A percentile compares a stretch with the other conserved stretches of the same genome.
Evolutionary conservation across 2,888 invertebrate genomes (phyloP).

Genomic region (Cosmia trapezina): DNA sequence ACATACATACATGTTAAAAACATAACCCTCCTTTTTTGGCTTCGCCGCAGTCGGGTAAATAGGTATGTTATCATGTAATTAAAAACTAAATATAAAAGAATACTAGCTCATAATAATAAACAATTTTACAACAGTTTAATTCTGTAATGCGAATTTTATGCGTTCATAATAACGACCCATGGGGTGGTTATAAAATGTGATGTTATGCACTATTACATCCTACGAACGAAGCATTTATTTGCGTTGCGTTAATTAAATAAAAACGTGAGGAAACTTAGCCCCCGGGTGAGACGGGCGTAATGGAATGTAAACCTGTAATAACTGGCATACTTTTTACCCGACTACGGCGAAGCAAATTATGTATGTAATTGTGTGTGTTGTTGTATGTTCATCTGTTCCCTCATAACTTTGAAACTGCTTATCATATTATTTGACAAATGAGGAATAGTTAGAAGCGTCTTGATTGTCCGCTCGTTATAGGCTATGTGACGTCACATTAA

Average conservation of each 20-base stretch:
- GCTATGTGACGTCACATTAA: too few relatives aligned
- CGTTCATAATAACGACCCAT: slow-evolving; percentile 25
- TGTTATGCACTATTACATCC: slow-evolving; percentile 7
- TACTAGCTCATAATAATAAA: neutral
- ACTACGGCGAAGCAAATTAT: too few relatives aligned
- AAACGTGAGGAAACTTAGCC: neutral
- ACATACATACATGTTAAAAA: too few relatives aligned
- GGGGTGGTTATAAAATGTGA: slow-evolving; percentile 9
- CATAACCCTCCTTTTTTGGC: too few relatives aligned
- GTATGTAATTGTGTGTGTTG: too few relatives aligned
- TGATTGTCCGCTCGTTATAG: too few relatives aligned
- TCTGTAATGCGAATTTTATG: slow-evolving; percentile 19
- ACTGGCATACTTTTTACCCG: neutral
- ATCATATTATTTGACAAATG: too few relatives aligned
- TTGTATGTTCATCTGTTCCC: too few relatives aligned
- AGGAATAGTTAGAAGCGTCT: too few relatives aligned
- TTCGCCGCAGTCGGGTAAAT: too few relatives aligned
- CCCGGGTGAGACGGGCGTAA: neutral
- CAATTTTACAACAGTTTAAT: slow-evolving; percentile 29
- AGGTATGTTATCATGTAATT: neutral
- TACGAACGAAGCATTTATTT: slow-evolving; percentile 1
- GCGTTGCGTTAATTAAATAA: slow-evolving; percentile 17
- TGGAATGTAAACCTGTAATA: neutral
- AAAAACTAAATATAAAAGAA: neutral
- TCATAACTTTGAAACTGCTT: too few relatives aligned